Conservation (phyloP, 2,888 invertebrate genomes). For the Epinotia bilunana region DNA sequence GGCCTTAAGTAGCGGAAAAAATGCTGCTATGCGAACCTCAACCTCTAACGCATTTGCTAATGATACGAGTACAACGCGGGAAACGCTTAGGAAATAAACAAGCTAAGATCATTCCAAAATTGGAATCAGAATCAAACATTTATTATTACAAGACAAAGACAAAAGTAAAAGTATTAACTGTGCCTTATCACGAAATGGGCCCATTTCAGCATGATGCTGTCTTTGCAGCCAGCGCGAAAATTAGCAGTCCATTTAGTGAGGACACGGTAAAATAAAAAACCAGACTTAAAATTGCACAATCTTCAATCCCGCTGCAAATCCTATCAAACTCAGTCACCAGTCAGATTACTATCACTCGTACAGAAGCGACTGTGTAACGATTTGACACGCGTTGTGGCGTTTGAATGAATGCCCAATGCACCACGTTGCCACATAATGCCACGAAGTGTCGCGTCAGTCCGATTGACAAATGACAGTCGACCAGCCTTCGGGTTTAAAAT, state of each 20-base stretch:
- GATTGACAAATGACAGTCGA: conserved; percentile 29
- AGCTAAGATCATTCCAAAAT: too few relatives aligned
- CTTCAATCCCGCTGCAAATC: neutral
- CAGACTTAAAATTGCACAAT: neutral
- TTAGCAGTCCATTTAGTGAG: neutral
- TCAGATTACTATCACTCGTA: conserved; percentile 25
- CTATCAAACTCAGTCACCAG: conserved; percentile 21
- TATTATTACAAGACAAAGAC: too few relatives aligned
- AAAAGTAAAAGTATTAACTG: too few relatives aligned
- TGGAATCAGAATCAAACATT: too few relatives aligned
- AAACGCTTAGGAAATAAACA: too few relatives aligned
- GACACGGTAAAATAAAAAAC: neutral
- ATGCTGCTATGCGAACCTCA: too few relatives aligned
- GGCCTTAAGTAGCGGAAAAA: too few relatives aligned
- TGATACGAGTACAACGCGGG: too few relatives aligned
- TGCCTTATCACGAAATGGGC: too few relatives aligned
- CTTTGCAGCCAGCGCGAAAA: too few relatives aligned
- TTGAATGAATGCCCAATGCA: conserved; percentile 29
- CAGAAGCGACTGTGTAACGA: neutral
- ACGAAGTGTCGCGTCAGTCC: conserved; percentile 7
- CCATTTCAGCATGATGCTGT: too few relatives aligned
- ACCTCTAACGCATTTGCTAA: too few relatives aligned
- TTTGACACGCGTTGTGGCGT: conserved; percentile 21
- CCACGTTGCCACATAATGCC: conserved; percentile 13
- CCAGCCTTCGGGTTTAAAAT: conserved; percentile 1